Evolutionary conservation across 2,113 vertebrate genomes (phyloP), one percentile per base, ranked within the genome.

Genomic region (Siphamia tubifer): DNA sequence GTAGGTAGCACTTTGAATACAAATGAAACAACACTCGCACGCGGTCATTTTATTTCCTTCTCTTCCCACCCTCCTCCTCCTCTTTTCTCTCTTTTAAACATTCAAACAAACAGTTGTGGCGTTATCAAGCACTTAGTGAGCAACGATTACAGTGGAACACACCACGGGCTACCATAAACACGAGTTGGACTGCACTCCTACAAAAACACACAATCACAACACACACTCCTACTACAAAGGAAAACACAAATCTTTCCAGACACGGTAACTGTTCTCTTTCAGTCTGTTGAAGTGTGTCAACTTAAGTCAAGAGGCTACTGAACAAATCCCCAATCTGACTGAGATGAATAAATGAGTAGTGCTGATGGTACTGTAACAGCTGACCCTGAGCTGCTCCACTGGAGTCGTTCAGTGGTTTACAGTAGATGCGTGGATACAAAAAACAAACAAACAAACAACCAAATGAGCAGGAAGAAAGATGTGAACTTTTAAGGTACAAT

Each of bases 1-100:
- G 73, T 76, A 81, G 70, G 81, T n/a, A 68, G 79, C 32, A 51
- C 34, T 62, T 66, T 67, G 30, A 47, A 77, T 44, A 64, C 15
- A 72, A 68, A 70, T 72, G 43, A 54, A 66, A 65, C 21, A 28
- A 44, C 62, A 44, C 21, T 51, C 34, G 40, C 30, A 25, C 48
- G n/a, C 48, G 58, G 44, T 54, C 68, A 48, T 48, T 58, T 58
- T 45, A 49, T 75, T 81, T 80, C 64, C 69, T 40, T 51, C 45
- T 55, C 40, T 40, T 51, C 53, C 45, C 53, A 39, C 70, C 55
- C 21, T 28, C 25, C 49, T 47, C 60, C 60, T 69, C 45, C 71
- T 72, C 43, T 30, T 74, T 24, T 44, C 47, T 48, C 51, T 68
- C 63, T 53, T 67, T 54, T 34, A 61, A 68, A 66, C 57, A 72